These are phyloP conservation scores for Potamarius usumacintae DNA, from an alignment of 2,113 vertebrate species.

Conservation along the genomic window DNA sequence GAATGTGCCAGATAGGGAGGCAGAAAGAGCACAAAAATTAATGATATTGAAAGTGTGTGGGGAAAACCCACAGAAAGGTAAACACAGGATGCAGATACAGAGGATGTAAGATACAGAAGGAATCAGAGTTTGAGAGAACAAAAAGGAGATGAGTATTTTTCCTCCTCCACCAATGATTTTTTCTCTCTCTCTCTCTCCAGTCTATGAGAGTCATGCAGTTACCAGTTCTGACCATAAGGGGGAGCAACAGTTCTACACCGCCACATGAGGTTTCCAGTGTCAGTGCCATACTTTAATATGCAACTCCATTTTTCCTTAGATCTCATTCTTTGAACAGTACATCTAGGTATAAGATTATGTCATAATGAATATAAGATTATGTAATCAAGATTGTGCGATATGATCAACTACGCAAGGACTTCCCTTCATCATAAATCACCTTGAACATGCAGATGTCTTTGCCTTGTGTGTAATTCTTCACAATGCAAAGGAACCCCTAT, in stretches of 20 bases:
- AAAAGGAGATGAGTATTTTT: not conserved
- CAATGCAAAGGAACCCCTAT: not conserved
- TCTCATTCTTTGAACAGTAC: slow-evolving; percentile 57
- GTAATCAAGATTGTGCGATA: slow-evolving; percentile 56
- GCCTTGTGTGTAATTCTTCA: not conserved
- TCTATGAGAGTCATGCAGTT: slow-evolving; percentile 24
- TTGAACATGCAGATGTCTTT: not conserved
- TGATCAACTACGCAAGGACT: slow-evolving; percentile 64
- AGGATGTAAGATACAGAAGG: not conserved
- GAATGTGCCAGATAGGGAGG: not conserved
- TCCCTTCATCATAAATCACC: slow-evolving; percentile 36
- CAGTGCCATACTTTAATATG: slow-evolving; percentile 48
- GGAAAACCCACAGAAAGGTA: not conserved
- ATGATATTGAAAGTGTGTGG: not conserved
- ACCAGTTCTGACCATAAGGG: slow-evolving; percentile 52
- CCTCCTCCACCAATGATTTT: not conserved
- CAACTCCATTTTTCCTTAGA: slow-evolving; percentile 51
- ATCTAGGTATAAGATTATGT: slow-evolving; percentile 44
- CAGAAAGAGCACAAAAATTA: not conserved
- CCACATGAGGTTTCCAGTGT: not conserved
- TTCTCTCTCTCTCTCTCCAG: not conserved
- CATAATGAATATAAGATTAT: not conserved
- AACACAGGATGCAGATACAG: not conserved
- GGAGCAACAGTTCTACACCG: slow-evolving; percentile 62
- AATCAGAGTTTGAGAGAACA: not conserved